Conservation (phyloP, 2,888 invertebrate species). For the Himalopsyche kuldschensis region DNA sequence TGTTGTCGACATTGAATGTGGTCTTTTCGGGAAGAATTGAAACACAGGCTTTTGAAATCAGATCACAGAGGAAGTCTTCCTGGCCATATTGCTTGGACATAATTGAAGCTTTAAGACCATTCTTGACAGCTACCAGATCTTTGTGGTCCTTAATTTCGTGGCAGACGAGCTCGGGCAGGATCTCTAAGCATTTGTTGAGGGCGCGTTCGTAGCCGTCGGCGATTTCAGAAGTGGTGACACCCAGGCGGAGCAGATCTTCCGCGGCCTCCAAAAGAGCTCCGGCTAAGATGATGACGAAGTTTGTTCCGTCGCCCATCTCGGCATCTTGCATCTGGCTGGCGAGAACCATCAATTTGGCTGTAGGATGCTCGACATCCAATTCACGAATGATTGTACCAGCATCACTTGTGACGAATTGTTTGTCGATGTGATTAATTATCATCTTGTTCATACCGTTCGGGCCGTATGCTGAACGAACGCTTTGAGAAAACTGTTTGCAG, state of each 20-base stretch:
- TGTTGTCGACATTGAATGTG: constrained; percentile 96
- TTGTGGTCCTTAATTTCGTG: constrained; percentile 72
- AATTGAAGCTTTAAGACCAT: constrained; percentile 77
- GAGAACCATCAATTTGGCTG: constrained; percentile 93
- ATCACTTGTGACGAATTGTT: constrained; percentile 98
- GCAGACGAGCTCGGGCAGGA: constrained; percentile 80
- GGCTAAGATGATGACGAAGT: constrained; percentile 93
- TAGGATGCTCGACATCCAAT: constrained; percentile 96
- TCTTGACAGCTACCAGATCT: constrained; percentile 70
- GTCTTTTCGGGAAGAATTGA: constrained; percentile 83
- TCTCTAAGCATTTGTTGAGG: constrained; percentile 83
- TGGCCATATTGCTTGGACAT: constrained; percentile 98
- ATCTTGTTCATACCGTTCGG: constrained; percentile 99
- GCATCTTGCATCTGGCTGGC: constrained; percentile 98
- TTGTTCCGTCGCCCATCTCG: constrained; percentile 98
- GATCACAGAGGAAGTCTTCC: constrained; percentile 86
- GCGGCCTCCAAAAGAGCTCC: constrained; percentile 91
- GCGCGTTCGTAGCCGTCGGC: constrained; percentile 94
- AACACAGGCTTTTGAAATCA: constrained; percentile 88
- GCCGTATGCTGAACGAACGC: constrained; percentile 93
- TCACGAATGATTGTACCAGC: constrained; percentile 97
- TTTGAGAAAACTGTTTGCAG: constrained; percentile 93
- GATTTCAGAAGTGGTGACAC: constrained; percentile 95
- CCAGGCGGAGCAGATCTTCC: constrained; percentile 89
- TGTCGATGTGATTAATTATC: constrained; percentile 98